These are phyloP conservation scores for human DNA, from an alignment of 2,113 vertebrate genomes.

Conservation along the genomic window DNA sequence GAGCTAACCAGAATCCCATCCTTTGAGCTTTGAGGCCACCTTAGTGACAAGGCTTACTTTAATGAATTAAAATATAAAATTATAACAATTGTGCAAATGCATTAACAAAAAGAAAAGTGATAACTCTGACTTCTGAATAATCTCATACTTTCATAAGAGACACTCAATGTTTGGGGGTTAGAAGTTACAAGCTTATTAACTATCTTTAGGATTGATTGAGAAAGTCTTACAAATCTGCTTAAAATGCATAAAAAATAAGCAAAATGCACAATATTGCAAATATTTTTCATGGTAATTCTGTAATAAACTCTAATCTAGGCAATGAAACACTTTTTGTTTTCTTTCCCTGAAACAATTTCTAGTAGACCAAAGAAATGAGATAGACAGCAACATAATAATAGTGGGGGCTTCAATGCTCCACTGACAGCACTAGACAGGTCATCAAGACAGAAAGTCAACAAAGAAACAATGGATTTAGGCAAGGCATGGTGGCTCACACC, in stretches of 20 bases:
- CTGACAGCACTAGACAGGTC: too few species aligned
- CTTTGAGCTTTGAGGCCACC: background rate
- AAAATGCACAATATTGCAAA: background rate
- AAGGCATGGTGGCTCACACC: too few species aligned
- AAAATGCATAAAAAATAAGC: background rate
- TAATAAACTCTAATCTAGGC: background rate
- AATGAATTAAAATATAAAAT: background rate
- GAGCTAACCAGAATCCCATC: background rate
- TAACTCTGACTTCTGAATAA: background rate
- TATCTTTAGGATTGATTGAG: background rate
- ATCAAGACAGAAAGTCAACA: too few species aligned
- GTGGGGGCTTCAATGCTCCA: too few species aligned
- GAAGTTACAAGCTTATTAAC: background rate
- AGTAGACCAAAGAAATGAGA: too few species aligned
- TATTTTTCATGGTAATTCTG: background rate
- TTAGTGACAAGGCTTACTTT: background rate
- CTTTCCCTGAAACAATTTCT: background rate
- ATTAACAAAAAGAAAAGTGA: background rate
- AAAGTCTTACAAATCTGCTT: background rate
- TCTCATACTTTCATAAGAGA: background rate
- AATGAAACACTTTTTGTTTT: background rate
- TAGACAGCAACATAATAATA: too few species aligned
- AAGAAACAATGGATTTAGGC: too few species aligned
- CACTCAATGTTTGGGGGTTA: background rate
- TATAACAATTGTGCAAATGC: background rate